Percentiles rank a stretch among this genome's conserved stretches.
Conservation (phyloP, 2,888 invertebrate species). For the Netelia fuscicornis region DNA sequence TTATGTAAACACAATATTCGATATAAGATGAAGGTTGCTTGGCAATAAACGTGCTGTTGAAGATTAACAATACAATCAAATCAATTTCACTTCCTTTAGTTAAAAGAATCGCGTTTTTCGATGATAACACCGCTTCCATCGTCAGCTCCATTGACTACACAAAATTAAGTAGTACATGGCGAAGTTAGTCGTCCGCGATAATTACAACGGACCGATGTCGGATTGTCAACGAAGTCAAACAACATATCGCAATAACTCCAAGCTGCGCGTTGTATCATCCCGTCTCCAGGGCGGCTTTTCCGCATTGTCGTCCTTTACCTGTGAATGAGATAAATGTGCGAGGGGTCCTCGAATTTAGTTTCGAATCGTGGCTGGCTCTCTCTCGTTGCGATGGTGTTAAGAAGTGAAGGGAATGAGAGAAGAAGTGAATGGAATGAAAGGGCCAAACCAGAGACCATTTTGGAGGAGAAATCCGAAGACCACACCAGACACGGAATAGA, state of each 20-base stretch:
- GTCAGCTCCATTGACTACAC: background rate
- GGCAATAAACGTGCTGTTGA: too few relatives aligned
- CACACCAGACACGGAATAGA: slow-evolving; percentile 46
- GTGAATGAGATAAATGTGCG: slow-evolving; percentile 79
- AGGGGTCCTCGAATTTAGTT: slow-evolving; percentile 75
- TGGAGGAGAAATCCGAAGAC: slow-evolving; percentile 48
- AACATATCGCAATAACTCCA: slow-evolving; percentile 20
- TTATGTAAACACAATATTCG: too few relatives aligned
- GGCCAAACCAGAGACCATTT: slow-evolving; percentile 42
- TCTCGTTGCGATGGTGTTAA: slow-evolving; percentile 41
- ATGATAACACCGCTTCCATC: background rate
- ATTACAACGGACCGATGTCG: slow-evolving; percentile 7
- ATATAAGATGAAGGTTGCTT: too few relatives aligned
- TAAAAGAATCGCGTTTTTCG: background rate
- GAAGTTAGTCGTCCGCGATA: background rate
- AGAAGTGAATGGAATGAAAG: slow-evolving; percentile 32
- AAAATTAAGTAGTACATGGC: background rate
- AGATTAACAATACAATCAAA: too few relatives aligned
- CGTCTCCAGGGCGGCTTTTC: slow-evolving; percentile 18
- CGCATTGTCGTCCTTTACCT: slow-evolving; percentile 66
- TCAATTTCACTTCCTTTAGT: too few relatives aligned
- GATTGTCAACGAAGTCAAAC: slow-evolving; percentile 5
- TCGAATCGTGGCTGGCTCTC: slow-evolving; percentile 69
- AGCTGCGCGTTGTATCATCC: slow-evolving; percentile 8
- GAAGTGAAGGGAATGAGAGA: slow-evolving; percentile 40